phyloP scores from a whole-genome alignment of 2,888 invertebrate genomes.

The Drosophila borealis region DNA sequence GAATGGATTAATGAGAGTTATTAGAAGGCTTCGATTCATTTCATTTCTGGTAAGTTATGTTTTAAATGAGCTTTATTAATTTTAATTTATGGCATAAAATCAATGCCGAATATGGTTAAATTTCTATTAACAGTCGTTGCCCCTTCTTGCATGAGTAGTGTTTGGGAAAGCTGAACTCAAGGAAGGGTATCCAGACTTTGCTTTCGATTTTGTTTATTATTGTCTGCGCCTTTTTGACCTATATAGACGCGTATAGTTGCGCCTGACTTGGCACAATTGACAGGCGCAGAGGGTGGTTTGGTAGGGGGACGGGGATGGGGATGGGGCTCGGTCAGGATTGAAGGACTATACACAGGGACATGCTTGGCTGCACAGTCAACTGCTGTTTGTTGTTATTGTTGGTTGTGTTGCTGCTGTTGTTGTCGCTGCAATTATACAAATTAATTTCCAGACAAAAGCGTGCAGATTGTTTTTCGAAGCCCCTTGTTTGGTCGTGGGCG shows the following conservation, averaged over 20 bases:
- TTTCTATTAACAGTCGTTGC: no score
- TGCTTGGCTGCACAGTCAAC: constrained; percentile 34
- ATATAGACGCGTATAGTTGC: constrained; percentile 35
- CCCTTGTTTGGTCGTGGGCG: constrained; percentile 5
- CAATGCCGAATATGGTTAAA: no score
- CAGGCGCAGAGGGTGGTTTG: neutral
- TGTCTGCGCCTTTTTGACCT: constrained; percentile 38
- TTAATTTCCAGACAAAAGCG: constrained; percentile 62
- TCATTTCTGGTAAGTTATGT: no score
- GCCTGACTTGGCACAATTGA: constrained; percentile 39
- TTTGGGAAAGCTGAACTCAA: no score
- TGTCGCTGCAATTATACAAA: constrained; percentile 76
- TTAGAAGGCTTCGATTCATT: no score
- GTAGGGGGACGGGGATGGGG: no score
- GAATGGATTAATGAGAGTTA: neutral
- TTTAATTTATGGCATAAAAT: no score
- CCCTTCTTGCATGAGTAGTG: no score
- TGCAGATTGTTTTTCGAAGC: constrained; percentile 52
- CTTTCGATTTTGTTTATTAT: neutral
- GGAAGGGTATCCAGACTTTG: constrained; percentile 19
- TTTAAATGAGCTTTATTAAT: no score
- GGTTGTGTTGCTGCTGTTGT: constrained; percentile 52
- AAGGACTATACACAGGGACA: constrained; percentile 9
- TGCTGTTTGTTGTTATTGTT: constrained; percentile 22
- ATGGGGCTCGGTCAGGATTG: neutral